Evolutionary conservation across 2,797 vertebrate species (phyloP).

Genomic region (Rhodeus uyekii): DNA sequence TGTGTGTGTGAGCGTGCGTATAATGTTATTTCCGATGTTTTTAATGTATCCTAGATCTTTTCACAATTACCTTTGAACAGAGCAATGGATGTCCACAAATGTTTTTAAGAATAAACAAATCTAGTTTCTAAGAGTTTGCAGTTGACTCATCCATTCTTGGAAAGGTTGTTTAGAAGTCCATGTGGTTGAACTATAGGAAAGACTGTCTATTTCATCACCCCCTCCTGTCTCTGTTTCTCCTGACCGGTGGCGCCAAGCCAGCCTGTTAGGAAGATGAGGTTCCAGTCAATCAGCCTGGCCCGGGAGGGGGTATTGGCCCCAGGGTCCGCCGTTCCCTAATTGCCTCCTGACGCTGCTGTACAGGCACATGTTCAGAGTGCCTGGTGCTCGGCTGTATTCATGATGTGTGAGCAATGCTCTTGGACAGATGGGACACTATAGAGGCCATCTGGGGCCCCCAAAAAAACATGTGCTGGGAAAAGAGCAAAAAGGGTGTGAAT

Average conservation of each 20-base stretch:
- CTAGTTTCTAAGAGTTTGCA: conserved; percentile 74
- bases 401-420: conserved; percentile 68
- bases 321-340: conserved; percentile 52
- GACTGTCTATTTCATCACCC: conserved; percentile 56
- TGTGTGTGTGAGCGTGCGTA: background rate
- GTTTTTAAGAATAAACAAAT: conserved; percentile 73
- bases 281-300: conserved; percentile 83
- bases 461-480: conserved; percentile 19
- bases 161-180: conserved; percentile 46
- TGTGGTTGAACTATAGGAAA: conserved; percentile 16
- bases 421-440: conserved; percentile 73
- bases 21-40: conserved; percentile 45
- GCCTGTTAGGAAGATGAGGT: conserved; percentile 84
- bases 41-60: conserved; percentile 58
- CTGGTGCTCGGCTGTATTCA: conserved; percentile 60
- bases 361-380: conserved; percentile 76
- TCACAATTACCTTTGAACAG: conserved; percentile 55
- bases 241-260: conserved; percentile 77
- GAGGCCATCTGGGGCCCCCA: conserved; percentile 64
- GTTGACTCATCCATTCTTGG: conserved; percentile 55
- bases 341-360: conserved; percentile 65
- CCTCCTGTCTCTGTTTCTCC: conserved; percentile 64
- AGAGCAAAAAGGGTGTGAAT: conserved; percentile 10
- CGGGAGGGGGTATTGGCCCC: conserved; percentile 49
- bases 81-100: conserved; percentile 53